Conservation (phyloP, 2,888 invertebrate genomes). For the Amphipoea oculea region DNA sequence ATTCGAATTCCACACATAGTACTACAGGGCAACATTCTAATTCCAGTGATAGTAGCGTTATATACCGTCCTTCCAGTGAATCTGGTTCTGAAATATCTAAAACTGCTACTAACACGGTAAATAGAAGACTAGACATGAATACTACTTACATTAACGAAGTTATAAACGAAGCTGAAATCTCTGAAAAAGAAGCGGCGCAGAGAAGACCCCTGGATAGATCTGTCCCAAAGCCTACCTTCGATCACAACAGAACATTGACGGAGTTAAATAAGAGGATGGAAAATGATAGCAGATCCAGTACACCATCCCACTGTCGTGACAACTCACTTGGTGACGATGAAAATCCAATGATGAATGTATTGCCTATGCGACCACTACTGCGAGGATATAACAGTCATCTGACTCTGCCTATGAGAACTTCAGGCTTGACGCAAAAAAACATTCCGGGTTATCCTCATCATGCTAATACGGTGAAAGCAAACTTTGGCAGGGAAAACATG, state of each 20-base stretch:
- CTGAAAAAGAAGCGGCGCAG: constrained; percentile 87
- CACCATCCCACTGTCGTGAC: constrained; percentile 89
- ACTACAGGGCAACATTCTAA: constrained; percentile 93
- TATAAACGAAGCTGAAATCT: constrained; percentile 89
- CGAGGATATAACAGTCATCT: constrained; percentile 95
- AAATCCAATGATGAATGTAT: constrained; percentile 94
- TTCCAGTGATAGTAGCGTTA: constrained; percentile 93
- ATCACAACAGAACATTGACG: constrained; percentile 82
- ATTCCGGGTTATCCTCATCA: constrained; percentile 88
- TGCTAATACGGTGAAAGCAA: constrained; percentile 89
- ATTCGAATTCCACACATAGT: constrained; percentile 90
- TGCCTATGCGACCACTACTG: constrained; percentile 97
- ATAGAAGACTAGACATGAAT: constrained; percentile 89
- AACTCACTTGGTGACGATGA: constrained; percentile 92
- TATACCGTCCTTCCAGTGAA: constrained; percentile 93
- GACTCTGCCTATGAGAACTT: constrained; percentile 92
- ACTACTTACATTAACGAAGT: constrained; percentile 88
- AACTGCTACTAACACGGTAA: constrained; percentile 82
- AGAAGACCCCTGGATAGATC: constrained; percentile 78
- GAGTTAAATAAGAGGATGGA: constrained; percentile 80
- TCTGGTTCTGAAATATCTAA: constrained; percentile 92
- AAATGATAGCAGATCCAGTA: constrained; percentile 85
- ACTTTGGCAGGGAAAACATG: constrained; percentile 88
- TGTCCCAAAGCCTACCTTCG: constrained; percentile 77
- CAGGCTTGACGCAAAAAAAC: constrained; percentile 87